Conservation (phyloP, 2,888 invertebrate genomes). For the Himalopsyche anomala region DNA sequence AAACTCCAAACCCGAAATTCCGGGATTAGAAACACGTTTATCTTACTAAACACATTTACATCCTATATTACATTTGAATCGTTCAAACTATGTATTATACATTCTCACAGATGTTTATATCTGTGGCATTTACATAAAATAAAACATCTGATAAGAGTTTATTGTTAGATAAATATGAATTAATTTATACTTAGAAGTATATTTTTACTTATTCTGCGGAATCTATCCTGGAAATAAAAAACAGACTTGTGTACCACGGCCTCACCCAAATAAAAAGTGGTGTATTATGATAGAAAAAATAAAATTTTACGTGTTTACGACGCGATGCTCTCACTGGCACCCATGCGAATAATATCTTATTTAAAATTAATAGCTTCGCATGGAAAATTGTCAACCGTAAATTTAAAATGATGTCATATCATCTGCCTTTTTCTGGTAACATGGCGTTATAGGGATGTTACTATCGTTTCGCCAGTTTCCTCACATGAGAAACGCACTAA, state of each 20-base stretch:
- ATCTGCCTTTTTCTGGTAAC: background rate
- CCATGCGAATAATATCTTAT: constrained; percentile 15
- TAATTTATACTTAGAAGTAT: no score
- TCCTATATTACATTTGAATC: no score
- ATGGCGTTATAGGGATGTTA: background rate
- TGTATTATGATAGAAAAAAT: background rate
- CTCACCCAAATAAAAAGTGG: background rate
- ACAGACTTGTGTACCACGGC: background rate
- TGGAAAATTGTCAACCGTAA: constrained; percentile 14
- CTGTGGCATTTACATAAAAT: no score
- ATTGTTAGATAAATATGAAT: no score
- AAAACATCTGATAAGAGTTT: no score
- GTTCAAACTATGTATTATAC: no score
- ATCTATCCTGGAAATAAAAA: background rate
- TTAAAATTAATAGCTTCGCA: constrained; percentile 25
- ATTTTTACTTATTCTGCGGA: no score
- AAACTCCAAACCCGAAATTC: no score
- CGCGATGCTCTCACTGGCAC: background rate
- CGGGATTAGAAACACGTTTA: no score
- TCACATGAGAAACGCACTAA: background rate
- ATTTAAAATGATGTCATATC: constrained; percentile 10
- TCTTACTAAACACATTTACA: no score
- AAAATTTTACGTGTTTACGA: background rate
- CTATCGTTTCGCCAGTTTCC: background rate
- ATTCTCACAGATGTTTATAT: no score